Conservation (phyloP, 2,888 invertebrate species). For the Sturmia bella region DNA sequence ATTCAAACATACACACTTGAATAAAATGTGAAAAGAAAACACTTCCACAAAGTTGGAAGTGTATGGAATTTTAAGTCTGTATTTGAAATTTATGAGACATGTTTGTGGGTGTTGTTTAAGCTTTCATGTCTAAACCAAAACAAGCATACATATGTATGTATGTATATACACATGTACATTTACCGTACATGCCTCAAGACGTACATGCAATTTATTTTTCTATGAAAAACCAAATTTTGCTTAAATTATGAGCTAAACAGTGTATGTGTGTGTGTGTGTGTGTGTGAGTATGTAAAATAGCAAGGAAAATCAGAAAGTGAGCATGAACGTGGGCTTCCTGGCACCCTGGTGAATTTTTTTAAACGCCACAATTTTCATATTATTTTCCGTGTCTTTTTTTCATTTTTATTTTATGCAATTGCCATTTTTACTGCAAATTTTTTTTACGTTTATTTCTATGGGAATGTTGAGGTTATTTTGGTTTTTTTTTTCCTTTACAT, state of each 20-base stretch:
- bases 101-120: conserved; percentile 51
- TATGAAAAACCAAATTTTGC: neutral
- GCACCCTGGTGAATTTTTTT: conserved; percentile 56
- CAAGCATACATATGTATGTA: too few relatives aligned
- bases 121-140: conserved; percentile 27
- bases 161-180: too few relatives aligned
- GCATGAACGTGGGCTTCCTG: conserved; percentile 52
- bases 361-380: conserved; percentile 22
- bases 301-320: conserved; percentile 15
- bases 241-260: neutral
- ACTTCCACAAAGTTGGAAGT: too few relatives aligned
- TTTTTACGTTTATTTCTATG: conserved; percentile 61
- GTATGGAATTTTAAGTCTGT: neutral
- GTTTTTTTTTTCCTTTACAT: neutral
- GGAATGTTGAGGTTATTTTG: conserved; percentile 52
- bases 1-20: too few relatives aligned
- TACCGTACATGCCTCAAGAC: neutral
- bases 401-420: neutral
- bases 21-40: too few relatives aligned
- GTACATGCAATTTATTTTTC: conserved; percentile 4
- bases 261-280: neutral
- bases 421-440: conserved; percentile 28
- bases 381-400: conserved; percentile 26
- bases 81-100: conserved; percentile 55
- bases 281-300: neutral